Base-by-base conservation (phyloP, 2,888 invertebrate species). In the Conops quadrifasciatus region DNA sequence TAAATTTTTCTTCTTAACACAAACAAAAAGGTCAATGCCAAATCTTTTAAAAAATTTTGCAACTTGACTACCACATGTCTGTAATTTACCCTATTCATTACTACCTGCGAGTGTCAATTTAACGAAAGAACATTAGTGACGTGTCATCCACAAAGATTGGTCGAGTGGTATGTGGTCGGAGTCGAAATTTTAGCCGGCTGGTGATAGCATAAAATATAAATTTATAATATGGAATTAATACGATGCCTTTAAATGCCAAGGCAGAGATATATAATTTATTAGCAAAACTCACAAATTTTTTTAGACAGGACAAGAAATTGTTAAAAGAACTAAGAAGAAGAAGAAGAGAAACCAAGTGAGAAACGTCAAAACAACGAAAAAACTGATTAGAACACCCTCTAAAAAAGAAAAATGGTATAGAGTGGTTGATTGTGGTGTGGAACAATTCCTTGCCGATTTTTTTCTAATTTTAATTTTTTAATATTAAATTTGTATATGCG, bases 61-160 rank as follows among this genome's bases (percentile, higher is more conserved):
- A 36, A 36, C 4, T 36, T 36, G 5, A 36, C 4, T 36, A n/a
- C 67, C 43, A 30, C 58, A 15, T 16, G 21, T 30, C 47, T 65
- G 28, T 21, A 56, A 58, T 56, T 56, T 67, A 72, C 73, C 70
- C 70, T 73, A 70, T 73, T 70, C 67, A 67, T 79, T 77, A 62
- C 43, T 67, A 19, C 15, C 78, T 75, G 74, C 49, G 75, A 74
- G 76, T 73, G 80, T 78, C 78, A 78, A 59, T 73, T 77, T 79
- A 80, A 79, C 79, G 76, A 4, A 4, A 36, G 36, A 36, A 71
- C 71, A 67, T 16, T 62, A 67, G 59, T 71, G 71, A 71, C 71
- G 71, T 71, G 71, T 65, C 43, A 19, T 26, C 49, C 24, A 56
- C 28, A 26, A 59, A 26, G 13, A 51, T 65, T 53, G 58, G 45